A percentile compares a stretch with the other conserved stretches of the same genome.
Evolutionary conservation across 2,113 vertebrate species (phyloP).

Genomic region (Chrysochloris asiatica): DNA sequence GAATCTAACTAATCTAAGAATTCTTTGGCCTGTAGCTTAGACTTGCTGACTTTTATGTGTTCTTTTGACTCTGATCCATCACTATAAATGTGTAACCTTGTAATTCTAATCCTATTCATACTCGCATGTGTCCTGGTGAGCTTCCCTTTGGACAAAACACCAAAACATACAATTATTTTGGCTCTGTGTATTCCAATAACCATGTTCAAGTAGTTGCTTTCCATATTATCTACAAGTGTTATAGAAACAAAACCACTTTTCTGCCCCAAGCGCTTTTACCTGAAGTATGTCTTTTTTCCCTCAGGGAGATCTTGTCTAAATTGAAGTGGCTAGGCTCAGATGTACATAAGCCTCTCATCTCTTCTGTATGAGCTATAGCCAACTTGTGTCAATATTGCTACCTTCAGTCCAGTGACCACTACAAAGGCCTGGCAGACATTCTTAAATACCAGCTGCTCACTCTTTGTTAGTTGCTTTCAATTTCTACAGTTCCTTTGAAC

Average conservation of each 20-base stretch:
- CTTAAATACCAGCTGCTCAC: slow-evolving; percentile 19
- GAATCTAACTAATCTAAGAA: slow-evolving; percentile 16
- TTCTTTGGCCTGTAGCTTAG: neutral
- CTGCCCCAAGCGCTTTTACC: neutral
- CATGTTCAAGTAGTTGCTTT: slow-evolving; percentile 7
- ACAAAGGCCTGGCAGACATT: slow-evolving; percentile 26
- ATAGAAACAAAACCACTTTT: slow-evolving; percentile 13
- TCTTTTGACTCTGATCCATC: neutral
- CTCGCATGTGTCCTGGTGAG: neutral
- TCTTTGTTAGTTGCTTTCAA: slow-evolving; percentile 40
- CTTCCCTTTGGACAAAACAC: neutral
- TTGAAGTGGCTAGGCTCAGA: neutral
- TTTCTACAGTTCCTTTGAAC: neutral
- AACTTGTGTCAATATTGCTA: neutral
- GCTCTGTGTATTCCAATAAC: neutral
- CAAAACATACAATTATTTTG: neutral
- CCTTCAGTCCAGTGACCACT: neutral
- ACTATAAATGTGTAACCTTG: neutral
- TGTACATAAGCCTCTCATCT: neutral
- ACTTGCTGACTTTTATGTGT: slow-evolving; percentile 10
- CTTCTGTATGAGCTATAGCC: neutral
- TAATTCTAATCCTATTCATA: neutral
- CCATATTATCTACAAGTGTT: neutral
- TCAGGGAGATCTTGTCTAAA: neutral
- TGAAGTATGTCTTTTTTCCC: neutral